Percentiles rank a stretch among this genome's conserved stretches.
Evolutionary conservation across 2,113 vertebrate species (phyloP).

Genomic region (Sapayoa aenigma): DNA sequence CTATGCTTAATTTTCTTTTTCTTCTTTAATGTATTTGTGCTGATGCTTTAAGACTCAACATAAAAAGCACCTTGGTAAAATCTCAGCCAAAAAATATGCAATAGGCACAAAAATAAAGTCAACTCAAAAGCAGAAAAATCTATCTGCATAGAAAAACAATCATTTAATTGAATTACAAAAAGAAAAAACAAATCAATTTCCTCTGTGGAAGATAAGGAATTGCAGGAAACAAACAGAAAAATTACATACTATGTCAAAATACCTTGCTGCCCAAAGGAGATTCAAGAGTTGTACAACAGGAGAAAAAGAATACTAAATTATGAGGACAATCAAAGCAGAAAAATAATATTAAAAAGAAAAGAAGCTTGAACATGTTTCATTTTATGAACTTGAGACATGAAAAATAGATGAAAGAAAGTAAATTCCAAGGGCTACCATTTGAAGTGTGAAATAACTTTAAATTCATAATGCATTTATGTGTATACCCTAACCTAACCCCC

Average conservation of each 20-base stretch:
- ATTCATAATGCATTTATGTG: neutral
- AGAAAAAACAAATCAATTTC: conserved; percentile 60
- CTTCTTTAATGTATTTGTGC: neutral
- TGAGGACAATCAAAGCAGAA: neutral
- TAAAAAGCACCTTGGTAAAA: neutral
- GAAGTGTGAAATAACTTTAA: neutral
- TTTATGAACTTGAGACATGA: neutral
- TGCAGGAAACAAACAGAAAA: conserved; percentile 47
- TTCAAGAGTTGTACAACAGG: neutral
- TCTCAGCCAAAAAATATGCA: conserved; percentile 11
- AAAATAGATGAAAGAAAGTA: neutral
- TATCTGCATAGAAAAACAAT: conserved; percentile 59
- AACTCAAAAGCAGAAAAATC: conserved; percentile 58
- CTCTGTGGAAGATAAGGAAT: conserved; percentile 57
- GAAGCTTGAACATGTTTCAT: neutral
- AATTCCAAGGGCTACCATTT: neutral
- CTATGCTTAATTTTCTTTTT: neutral
- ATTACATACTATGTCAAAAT: conserved; percentile 38
- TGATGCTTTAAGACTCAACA: conserved; percentile 26
- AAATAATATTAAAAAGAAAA: neutral
- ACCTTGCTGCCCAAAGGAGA: conserved; percentile 35
- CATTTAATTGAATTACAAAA: conserved; percentile 68
- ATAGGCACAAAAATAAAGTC: conserved; percentile 53
- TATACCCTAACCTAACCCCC: neutral
- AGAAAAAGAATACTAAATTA: conserved; percentile 17